Conservation (phyloP, 2,797 vertebrate genomes). For the Coilia nasus region DNA sequence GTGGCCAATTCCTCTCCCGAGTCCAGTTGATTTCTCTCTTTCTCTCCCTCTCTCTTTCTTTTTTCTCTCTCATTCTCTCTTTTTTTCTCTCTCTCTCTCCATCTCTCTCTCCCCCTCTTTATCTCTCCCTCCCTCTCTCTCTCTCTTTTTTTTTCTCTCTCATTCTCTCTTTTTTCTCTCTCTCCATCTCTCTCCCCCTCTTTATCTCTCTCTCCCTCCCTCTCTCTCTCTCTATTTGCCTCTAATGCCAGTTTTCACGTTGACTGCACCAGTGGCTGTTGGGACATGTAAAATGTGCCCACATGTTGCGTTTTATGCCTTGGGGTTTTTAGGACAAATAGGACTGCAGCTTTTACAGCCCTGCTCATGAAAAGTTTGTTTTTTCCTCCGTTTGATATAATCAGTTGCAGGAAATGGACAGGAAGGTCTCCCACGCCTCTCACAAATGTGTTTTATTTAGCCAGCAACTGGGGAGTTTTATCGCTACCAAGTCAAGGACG, state of each 20-base stretch:
- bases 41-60: not conserved
- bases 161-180: not conserved
- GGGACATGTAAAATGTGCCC: not conserved
- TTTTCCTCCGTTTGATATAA: not conserved
- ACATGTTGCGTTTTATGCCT: not conserved
- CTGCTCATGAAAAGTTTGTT: not conserved
- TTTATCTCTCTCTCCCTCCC: not conserved
- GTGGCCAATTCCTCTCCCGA: not conserved
- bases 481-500: not conserved
- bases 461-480: slow-evolving; percentile 7
- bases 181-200: not conserved
- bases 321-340: not conserved
- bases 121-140: not conserved
- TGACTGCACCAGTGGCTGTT: not conserved
- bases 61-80: not conserved
- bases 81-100: not conserved
- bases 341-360: slow-evolving; percentile 1
- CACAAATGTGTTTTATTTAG: slow-evolving; percentile 6
- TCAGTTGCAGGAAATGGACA: not conserved
- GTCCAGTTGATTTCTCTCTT: not conserved
- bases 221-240: not conserved
- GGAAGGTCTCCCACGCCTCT: slow-evolving; percentile 7
- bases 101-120: not conserved
- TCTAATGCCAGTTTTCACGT: not conserved
- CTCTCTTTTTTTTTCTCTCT: too few relatives aligned